Percentiles rank a stretch among this genome's conserved stretches.
Evolutionary conservation across 2,797 vertebrate genomes (phyloP).

Genomic region (Crenuchus spilurus): DNA sequence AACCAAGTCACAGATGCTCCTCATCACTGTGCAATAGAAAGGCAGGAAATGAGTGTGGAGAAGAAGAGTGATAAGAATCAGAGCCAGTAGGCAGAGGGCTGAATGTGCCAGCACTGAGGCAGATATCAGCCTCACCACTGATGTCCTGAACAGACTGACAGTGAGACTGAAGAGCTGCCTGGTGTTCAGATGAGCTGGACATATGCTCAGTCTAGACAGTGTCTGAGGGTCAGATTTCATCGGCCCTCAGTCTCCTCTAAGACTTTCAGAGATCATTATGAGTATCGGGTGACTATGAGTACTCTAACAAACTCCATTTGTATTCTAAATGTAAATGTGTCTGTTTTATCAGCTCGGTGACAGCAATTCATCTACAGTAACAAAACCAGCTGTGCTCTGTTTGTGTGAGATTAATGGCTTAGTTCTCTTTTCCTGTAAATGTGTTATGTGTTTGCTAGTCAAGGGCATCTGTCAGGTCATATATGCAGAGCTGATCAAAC

Average conservation of each 20-base stretch:
- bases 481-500: too few relatives aligned
- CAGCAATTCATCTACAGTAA: too few relatives aligned
- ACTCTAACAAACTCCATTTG: too few relatives aligned
- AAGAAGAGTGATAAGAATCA: conserved; percentile 49
- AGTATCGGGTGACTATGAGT: not conserved
- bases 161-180: conserved; percentile 23
- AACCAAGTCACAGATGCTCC: not conserved
- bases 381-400: too few relatives aligned
- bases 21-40: conserved; percentile 42
- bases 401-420: too few relatives aligned
- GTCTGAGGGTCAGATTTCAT: conserved; percentile 27
- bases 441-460: too few relatives aligned
- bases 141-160: conserved; percentile 40
- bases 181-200: conserved; percentile 8
- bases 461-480: too few relatives aligned
- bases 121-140: conserved; percentile 44
- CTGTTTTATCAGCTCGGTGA: too few relatives aligned
- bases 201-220: conserved; percentile 14
- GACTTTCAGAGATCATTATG: not conserved
- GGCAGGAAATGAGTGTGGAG: conserved; percentile 56
- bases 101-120: not conserved
- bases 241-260: not conserved
- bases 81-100: conserved; percentile 41
- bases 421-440: too few relatives aligned
- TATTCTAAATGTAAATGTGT: too few relatives aligned